Percentiles rank a stretch among this genome's conserved stretches.
These are phyloP conservation scores for Anoura caudifer DNA, from an alignment of 2,113 vertebrate species.

Conservation along the genomic window DNA sequence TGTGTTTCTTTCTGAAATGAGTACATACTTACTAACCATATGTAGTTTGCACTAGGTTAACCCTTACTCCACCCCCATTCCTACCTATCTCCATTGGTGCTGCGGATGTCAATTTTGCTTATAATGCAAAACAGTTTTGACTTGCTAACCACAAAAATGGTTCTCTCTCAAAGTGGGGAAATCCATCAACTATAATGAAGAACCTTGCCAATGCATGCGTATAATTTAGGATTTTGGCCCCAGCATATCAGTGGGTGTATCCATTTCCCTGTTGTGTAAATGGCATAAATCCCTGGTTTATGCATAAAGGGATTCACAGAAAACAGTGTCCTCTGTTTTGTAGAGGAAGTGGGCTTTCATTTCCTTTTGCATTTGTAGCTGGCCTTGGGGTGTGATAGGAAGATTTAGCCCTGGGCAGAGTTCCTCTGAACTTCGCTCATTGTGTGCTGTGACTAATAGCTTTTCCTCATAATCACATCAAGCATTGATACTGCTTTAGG, in stretches of 20 bases:
- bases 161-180: slow-evolving; percentile 5
- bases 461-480: slow-evolving; percentile 65
- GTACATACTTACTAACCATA: neutral
- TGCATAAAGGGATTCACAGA: neutral
- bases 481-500: slow-evolving; percentile 64
- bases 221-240: neutral
- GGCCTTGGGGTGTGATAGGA: slow-evolving; percentile 44
- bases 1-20: neutral
- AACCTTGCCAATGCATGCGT: neutral
- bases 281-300: neutral
- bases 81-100: neutral
- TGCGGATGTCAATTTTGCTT: neutral
- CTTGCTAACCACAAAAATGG: neutral
- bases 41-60: neutral
- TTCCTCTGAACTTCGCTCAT: slow-evolving; percentile 66
- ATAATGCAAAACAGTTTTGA: neutral
- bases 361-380: slow-evolving; percentile 61
- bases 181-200: neutral
- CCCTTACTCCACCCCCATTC: no score
- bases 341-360: slow-evolving; percentile 52
- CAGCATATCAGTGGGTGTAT: neutral
- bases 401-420: slow-evolving; percentile 48
- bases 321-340: slow-evolving; percentile 1
- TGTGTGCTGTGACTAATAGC: slow-evolving; percentile 55
- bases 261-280: neutral